Percentiles rank a stretch among this genome's conserved stretches.
Evolutionary conservation across 2,888 invertebrate genomes (phyloP).

Genomic region (Tetropium fuscum): DNA sequence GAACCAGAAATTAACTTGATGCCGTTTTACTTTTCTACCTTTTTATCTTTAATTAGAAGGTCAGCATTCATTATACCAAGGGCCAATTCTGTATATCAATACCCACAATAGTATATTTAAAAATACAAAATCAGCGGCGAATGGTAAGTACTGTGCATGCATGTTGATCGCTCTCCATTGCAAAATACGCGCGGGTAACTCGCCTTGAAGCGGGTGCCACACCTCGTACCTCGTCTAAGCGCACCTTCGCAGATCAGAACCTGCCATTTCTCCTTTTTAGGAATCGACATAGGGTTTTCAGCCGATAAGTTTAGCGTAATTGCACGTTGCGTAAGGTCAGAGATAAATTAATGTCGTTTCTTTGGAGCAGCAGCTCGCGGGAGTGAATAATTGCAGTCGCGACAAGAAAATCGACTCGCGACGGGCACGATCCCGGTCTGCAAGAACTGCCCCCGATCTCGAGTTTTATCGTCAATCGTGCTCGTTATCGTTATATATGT

Average conservation of each 20-base stretch:
- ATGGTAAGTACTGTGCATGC: too few relatives aligned
- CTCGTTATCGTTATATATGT: too few relatives aligned
- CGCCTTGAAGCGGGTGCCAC: constrained; percentile 38
- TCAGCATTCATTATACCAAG: too few relatives aligned
- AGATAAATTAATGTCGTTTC: constrained; percentile 15
- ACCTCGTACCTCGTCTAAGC: constrained; percentile 30
- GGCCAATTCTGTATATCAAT: too few relatives aligned
- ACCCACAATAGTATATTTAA: too few relatives aligned
- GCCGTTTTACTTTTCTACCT: too few relatives aligned
- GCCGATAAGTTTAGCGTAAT: constrained; percentile 14
- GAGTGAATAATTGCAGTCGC: background rate
- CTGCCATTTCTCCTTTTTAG: constrained; percentile 41
- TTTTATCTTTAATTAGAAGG: too few relatives aligned
- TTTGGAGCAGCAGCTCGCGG: background rate
- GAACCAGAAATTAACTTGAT: too few relatives aligned
- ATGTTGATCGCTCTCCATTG: constrained; percentile 34
- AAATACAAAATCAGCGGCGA: too few relatives aligned
- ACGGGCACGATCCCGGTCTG: too few relatives aligned
- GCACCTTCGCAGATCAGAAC: constrained; percentile 22
- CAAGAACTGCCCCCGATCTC: too few relatives aligned
- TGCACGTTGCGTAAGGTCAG: constrained; percentile 28
- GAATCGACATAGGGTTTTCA: constrained; percentile 25
- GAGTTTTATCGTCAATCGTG: too few relatives aligned
- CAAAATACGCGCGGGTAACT: constrained; percentile 34
- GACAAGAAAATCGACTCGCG: background rate